Percentiles rank a stretch among this genome's conserved stretches.
phyloP scores from a whole-genome alignment of 2,888 invertebrate genomes.

The Alentia gelatinosa region DNA sequence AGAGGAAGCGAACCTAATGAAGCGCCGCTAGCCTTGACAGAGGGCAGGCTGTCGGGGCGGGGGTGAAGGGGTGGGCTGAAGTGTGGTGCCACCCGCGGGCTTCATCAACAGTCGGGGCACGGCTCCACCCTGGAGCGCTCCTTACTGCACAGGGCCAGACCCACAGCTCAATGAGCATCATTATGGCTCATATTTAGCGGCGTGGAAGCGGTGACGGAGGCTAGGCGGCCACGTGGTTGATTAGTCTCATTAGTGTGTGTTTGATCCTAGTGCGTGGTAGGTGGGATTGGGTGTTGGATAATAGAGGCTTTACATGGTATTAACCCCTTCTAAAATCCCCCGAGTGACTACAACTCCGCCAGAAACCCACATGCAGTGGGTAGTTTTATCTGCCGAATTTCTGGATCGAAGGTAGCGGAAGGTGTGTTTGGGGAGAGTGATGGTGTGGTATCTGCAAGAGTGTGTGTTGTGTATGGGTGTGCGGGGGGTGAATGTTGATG shows the following conservation, averaged over 20 bases:
- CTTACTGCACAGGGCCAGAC: background rate
- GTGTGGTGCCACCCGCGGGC: background rate
- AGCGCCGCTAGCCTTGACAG: background rate
- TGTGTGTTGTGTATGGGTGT: too few relatives aligned
- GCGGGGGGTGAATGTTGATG: too few relatives aligned
- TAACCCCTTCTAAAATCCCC: slow-evolving; percentile 5
- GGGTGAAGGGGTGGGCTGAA: background rate
- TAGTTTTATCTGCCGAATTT: too few relatives aligned
- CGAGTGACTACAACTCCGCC: too few relatives aligned
- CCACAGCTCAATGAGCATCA: slow-evolving; percentile 19
- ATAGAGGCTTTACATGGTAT: slow-evolving; percentile 18
- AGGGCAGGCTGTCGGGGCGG: background rate
- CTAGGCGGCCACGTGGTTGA: slow-evolving; percentile 16
- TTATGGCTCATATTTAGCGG: slow-evolving; percentile 17
- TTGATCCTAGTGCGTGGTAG: background rate
- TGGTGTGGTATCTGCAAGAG: too few relatives aligned
- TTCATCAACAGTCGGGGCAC: slow-evolving; percentile 11
- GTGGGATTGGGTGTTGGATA: background rate
- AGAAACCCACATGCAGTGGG: too few relatives aligned
- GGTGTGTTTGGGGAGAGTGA: too few relatives aligned
- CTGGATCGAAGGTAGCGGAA: too few relatives aligned
- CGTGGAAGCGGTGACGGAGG: background rate
- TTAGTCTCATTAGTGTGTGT: slow-evolving; percentile 31
- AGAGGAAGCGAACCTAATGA: background rate
- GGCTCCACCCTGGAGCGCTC: background rate